Conservation (phyloP, 2,113 vertebrate genomes). For the Anolis carolinensis region DNA sequence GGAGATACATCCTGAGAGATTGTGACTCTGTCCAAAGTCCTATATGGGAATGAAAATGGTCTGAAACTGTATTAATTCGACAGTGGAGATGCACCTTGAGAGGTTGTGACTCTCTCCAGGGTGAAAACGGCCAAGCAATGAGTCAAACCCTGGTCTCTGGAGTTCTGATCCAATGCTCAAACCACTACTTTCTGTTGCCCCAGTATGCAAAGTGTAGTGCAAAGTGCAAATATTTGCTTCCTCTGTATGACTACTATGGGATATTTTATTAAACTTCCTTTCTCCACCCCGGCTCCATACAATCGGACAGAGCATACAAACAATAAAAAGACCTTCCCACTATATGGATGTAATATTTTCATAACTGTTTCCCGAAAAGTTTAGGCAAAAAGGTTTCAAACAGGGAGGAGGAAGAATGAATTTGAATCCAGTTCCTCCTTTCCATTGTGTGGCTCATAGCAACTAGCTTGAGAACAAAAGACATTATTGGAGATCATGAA, state of each 20-base stretch:
- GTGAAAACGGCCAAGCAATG: no score
- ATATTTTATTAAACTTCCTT: background rate
- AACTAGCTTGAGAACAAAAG: background rate
- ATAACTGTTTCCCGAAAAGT: background rate
- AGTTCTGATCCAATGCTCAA: no score
- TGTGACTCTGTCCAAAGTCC: no score
- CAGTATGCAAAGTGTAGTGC: background rate
- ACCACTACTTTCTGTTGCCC: no score
- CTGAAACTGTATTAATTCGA: no score
- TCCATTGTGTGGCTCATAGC: background rate
- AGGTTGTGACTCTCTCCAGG: no score
- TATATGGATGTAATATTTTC: background rate
- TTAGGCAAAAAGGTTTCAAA: background rate
- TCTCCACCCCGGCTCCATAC: background rate
- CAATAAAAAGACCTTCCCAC: background rate
- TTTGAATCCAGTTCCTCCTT: background rate
- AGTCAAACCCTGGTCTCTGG: no score
- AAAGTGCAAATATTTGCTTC: background rate
- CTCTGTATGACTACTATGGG: background rate
- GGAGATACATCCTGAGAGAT: no score
- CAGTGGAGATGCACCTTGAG: no score
- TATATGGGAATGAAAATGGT: no score
- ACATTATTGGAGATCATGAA: background rate
- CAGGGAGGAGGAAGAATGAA: background rate
- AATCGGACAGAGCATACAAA: background rate